Evolutionary conservation across 1,140 invertebrate species (phyloP), one percentile per base, ranked within the genome.

Genomic region (Eciton burchellii): DNA sequence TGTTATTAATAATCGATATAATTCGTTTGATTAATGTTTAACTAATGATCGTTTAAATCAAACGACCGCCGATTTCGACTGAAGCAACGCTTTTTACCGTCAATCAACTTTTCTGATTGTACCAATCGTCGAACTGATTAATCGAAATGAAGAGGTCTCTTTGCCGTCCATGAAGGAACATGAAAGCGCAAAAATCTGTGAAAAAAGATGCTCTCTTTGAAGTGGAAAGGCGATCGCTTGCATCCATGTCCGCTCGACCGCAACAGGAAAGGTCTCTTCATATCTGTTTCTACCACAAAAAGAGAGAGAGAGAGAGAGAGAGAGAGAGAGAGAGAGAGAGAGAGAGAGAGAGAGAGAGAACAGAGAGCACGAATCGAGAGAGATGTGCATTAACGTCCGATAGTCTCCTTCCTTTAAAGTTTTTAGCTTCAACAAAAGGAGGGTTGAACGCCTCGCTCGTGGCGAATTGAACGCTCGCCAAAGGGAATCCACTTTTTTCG

Each of bases 181-280:
- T 76, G 60, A 65, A 76, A 76, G 60, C 26, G 24, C 19, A 76
- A 54, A 35, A 35, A 35, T 6, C 6, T 35, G 2, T 76, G 65
- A n/a, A 76, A 65, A 76, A 65, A 35, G 47, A 41, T 12, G 14
- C 35, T 24, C 12, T 47, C 26, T n/a, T 63, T 43, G 9, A 76
- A 54, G 8, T 6, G 60, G 47, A 65, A 76, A 41, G 19, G 16
- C 16, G 29, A 29, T 5, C 35, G 60, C 19, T 65, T 65, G 3
- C 3, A 3, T 0, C 9, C n/a, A 19, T 16, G 8, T 24, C 49
- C 52, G 14, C 19, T 0, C 60, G 29, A 35, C 35, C 6, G 26
- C 52, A 76, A 76, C 52, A 16, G 11, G 52, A 24, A 76, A 54
- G 65, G 45, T 6, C 65, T 76, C 41, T 65, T 76, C 35, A 52